A percentile compares a stretch with the other conserved stretches of the same genome.
phyloP scores from a whole-genome alignment of 2,797 vertebrate genomes.

The Channa striata region DNA sequence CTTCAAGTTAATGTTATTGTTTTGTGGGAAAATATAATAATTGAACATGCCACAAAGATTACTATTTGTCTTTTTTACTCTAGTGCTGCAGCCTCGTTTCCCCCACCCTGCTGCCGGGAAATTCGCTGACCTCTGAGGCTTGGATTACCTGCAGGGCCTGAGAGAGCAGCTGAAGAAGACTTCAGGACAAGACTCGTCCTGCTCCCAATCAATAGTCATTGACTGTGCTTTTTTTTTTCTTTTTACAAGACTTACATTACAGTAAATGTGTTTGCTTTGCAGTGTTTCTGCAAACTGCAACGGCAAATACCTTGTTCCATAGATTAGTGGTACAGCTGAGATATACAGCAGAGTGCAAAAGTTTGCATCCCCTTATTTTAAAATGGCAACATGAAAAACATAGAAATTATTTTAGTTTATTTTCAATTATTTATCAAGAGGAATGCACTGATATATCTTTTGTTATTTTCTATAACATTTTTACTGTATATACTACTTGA shows the following conservation, averaged over 20 bases:
- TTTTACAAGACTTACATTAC: slow-evolving; percentile 81
- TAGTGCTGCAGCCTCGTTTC: slow-evolving; percentile 32
- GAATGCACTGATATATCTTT: too few relatives aligned
- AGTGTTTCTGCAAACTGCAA: slow-evolving; percentile 55
- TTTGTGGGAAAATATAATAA: slow-evolving; percentile 2
- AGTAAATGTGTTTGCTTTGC: slow-evolving; percentile 82
- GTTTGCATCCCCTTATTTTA: too few relatives aligned
- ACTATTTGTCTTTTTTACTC: slow-evolving; percentile 5
- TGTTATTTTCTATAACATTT: too few relatives aligned
- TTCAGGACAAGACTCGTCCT: slow-evolving; percentile 58
- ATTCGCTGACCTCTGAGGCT: slow-evolving; percentile 69
- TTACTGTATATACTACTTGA: too few relatives aligned
- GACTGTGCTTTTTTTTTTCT: slow-evolving; percentile 41
- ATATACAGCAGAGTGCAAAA: neutral
- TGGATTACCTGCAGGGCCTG: slow-evolving; percentile 67
- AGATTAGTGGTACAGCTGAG: slow-evolving; percentile 56
- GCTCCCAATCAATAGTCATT: slow-evolving; percentile 71
- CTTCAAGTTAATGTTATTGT: neutral
- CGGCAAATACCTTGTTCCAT: slow-evolving; percentile 66
- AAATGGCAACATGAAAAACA: too few relatives aligned
- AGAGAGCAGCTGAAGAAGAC: slow-evolving; percentile 55
- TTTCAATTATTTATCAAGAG: too few relatives aligned
- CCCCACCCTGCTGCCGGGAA: slow-evolving; percentile 60
- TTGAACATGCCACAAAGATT: slow-evolving; percentile 11
- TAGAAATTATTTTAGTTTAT: too few relatives aligned